Conservation (phyloP, 2,113 vertebrate species). For the Etheostoma spectabile region DNA sequence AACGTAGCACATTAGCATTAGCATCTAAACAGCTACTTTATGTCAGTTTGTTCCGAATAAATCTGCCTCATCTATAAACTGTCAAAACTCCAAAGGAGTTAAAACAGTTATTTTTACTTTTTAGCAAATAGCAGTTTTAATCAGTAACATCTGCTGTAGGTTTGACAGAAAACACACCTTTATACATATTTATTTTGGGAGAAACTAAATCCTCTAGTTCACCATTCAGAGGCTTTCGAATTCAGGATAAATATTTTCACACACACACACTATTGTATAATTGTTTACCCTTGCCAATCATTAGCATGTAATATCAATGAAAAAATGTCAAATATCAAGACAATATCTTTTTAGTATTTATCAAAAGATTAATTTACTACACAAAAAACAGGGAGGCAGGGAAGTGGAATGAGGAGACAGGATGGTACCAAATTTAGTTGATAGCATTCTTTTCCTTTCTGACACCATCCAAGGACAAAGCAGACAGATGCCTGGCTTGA, state of each 20-base stretch:
- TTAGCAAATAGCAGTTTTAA: conserved; percentile 6
- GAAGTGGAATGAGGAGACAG: neutral
- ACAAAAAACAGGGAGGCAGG: neutral
- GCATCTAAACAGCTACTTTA: neutral
- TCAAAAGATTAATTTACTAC: neutral
- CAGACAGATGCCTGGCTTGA: conserved; percentile 1
- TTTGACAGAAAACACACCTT: neutral
- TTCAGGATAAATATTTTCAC: neutral
- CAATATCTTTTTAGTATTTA: neutral
- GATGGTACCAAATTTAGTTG: conserved; percentile 22
- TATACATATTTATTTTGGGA: too few species aligned
- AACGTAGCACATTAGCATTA: neutral
- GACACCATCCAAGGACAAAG: conserved; percentile 41
- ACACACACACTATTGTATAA: neutral
- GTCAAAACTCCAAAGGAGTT: neutral
- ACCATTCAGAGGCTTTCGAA: neutral
- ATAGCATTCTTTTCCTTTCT: conserved; percentile 22
- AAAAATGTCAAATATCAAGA: too few species aligned
- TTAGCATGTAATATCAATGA: neutral
- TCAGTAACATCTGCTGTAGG: neutral
- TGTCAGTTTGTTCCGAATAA: neutral
- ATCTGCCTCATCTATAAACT: neutral
- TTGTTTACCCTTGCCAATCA: neutral
- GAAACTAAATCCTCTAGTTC: neutral
- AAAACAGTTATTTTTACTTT: neutral